Conservation (phyloP, 2,797 vertebrate genomes). For the Arremon aurantiirostris region DNA sequence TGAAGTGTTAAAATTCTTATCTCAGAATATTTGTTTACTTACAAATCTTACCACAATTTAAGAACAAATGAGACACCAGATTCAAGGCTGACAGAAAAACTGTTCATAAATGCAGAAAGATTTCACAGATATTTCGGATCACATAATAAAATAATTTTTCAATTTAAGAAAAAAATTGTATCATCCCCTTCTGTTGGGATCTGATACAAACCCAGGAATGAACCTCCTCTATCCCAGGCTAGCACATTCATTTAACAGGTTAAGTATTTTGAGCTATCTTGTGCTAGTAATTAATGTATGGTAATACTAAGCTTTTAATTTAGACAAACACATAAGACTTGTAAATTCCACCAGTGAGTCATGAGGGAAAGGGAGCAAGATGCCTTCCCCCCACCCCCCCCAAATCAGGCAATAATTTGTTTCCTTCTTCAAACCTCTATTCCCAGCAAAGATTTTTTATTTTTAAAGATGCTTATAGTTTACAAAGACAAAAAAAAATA, state of each 20-base stretch:
- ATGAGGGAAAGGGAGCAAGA: neutral
- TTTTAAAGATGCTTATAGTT: neutral
- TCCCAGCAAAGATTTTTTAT: neutral
- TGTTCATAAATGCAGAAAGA: neutral
- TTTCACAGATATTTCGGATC: neutral
- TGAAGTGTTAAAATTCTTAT: neutral
- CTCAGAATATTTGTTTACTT: neutral
- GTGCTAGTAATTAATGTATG: neutral
- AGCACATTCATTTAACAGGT: neutral
- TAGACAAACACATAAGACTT: constrained; percentile 16
- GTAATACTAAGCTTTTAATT: constrained; percentile 28
- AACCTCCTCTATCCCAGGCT: neutral
- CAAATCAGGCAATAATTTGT: neutral
- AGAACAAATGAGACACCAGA: neutral
- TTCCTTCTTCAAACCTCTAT: neutral
- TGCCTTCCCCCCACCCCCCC: neutral
- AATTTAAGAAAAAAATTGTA: neutral
- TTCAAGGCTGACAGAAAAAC: neutral
- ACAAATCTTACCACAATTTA: neutral
- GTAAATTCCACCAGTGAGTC: constrained; percentile 31
- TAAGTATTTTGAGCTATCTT: neutral
- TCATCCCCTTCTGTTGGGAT: neutral
- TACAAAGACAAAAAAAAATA: neutral
- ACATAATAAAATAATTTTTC: neutral
- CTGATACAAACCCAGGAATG: neutral